Base-by-base conservation (phyloP, 2,797 vertebrate species). In the Pseudomugil gertrudae region DNA sequence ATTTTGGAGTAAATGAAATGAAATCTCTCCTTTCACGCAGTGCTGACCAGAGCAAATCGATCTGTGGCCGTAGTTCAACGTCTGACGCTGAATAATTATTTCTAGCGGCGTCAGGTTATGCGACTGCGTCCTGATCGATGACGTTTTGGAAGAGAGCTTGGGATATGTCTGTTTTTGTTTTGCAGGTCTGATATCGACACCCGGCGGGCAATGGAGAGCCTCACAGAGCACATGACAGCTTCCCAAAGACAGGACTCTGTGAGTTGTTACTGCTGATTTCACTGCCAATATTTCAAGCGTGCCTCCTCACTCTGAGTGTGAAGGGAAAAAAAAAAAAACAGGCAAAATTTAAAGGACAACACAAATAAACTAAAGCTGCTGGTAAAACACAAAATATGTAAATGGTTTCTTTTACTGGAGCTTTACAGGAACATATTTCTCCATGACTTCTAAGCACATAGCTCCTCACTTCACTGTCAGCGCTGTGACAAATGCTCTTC, bases 141-240 rank as follows among this genome's bases (percentile, higher is more conserved):
- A 27, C 29, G 57, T 61, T 51, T 47, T 56, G 55, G 26, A 72
- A 63, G 65, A 52, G 47, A 56, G 14, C 66, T 69, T 47, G 76
- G 35, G 19, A 57, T 74, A 83, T 65, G 33, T 82, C 55, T 71
- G 11, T 57, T 32, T 40, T 76, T 66, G 64, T 52, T 58, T 69
- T 57, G 53, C 36, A 99, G 97, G 89, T 92, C 89, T 21, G 96
- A 99, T 85, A 93, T 95, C 51, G 95, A 96, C 88, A 96, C 94
- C 67, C 95, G 92, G 78, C 93, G 83, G 75, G 93, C 92, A 54
- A 89, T 99, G 87, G 94, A 96, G 85, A 93, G 90, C 72, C 85
- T 98, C 73, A 90, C 93, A 24, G 93, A 90, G 50, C 94, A 95
- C 66, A 61, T 96, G 72, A 81, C 85, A 9, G 80, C 94, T 66